Conservation (phyloP, 2,888 invertebrate species). For the Cataglyphis rosenhaueri region DNA sequence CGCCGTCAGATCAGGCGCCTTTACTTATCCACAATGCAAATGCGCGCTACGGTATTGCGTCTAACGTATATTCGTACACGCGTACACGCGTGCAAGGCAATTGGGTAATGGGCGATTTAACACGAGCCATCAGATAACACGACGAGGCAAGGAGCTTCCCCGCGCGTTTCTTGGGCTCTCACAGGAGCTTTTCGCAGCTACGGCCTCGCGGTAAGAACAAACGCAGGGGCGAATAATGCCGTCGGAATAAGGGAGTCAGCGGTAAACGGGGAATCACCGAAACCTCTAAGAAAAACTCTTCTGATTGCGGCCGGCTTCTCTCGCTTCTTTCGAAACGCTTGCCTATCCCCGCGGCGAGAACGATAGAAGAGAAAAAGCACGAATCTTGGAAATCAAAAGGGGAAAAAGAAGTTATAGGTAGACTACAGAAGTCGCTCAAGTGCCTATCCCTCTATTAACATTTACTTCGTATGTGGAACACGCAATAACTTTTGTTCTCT, state of each 20-base stretch:
- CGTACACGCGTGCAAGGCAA: constrained; percentile 63
- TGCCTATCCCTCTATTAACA: constrained; percentile 72
- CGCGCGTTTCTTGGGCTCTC: constrained; percentile 38
- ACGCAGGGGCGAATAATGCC: constrained; percentile 52
- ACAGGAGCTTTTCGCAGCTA: constrained; percentile 60
- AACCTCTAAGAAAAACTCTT: constrained; percentile 71
- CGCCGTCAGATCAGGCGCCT: constrained; percentile 35
- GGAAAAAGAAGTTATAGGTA: constrained; percentile 26
- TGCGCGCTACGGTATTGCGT: not conserved
- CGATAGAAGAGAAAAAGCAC: constrained; percentile 19
- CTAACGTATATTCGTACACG: constrained; percentile 13
- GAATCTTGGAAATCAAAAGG: constrained; percentile 28
- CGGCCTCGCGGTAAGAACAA: constrained; percentile 57
- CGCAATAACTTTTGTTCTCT: constrained; percentile 61
- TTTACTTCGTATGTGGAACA: constrained; percentile 72
- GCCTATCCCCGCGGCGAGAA: constrained; percentile 27
- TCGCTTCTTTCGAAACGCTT: constrained; percentile 71
- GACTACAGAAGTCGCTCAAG: constrained; percentile 26
- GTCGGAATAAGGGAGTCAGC: constrained; percentile 48
- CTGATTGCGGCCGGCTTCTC: constrained; percentile 73
- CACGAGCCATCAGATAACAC: constrained; percentile 79
- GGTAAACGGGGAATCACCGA: constrained; percentile 63
- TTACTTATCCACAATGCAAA: constrained; percentile 31
- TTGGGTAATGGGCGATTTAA: constrained; percentile 81
- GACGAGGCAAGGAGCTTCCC: constrained; percentile 66